A percentile compares a stretch with the other conserved stretches of the same genome.
Evolutionary conservation across 2,113 vertebrate genomes (phyloP).

Genomic region (Atherinomorus stipes): DNA sequence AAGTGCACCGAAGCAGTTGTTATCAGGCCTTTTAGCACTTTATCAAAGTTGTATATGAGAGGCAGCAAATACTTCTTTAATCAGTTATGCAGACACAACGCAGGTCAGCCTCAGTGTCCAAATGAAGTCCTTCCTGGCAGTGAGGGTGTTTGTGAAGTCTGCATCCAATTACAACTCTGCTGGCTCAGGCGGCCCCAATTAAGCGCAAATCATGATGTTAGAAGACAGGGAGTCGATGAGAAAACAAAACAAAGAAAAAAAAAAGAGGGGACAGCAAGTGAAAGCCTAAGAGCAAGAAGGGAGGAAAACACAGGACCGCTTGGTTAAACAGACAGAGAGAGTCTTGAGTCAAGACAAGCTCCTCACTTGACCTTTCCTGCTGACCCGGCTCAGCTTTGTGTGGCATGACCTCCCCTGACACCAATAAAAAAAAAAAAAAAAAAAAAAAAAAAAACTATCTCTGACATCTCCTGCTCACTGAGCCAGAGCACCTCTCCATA

Average conservation of each 20-base stretch:
- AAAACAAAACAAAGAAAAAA: conserved; percentile 37
- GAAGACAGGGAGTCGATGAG: conserved; percentile 41
- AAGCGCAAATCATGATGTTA: conserved; percentile 36
- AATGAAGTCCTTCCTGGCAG: conserved; percentile 31
- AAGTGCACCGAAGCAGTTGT: conserved; percentile 27
- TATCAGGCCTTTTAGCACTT: conserved; percentile 33
- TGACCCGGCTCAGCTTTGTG: conserved; percentile 9
- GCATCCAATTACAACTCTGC: conserved; percentile 57
- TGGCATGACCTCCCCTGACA: conserved; percentile 14
- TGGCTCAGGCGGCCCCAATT: conserved; percentile 56
- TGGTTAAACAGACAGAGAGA: conserved; percentile 18
- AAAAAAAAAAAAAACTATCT: conserved; percentile 6
- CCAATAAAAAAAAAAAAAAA: neutral
- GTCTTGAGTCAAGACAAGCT: neutral
- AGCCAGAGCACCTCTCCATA: neutral
- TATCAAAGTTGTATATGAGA: conserved; percentile 44
- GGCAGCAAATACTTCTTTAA: conserved; percentile 38
- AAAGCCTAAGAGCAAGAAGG: conserved; percentile 10
- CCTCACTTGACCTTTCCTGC: conserved; percentile 27
- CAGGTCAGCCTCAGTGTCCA: conserved; percentile 38
- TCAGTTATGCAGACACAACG: conserved; percentile 31
- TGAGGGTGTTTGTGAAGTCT: conserved; percentile 43
- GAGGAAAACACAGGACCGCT: neutral
- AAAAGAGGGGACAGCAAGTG: conserved; percentile 10
- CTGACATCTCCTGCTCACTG: conserved; percentile 17